Percentiles rank a stretch among this genome's conserved stretches.
These are phyloP conservation scores for Drosophila carrolli DNA, from an alignment of 1,140 invertebrate species.

Conservation along the genomic window DNA sequence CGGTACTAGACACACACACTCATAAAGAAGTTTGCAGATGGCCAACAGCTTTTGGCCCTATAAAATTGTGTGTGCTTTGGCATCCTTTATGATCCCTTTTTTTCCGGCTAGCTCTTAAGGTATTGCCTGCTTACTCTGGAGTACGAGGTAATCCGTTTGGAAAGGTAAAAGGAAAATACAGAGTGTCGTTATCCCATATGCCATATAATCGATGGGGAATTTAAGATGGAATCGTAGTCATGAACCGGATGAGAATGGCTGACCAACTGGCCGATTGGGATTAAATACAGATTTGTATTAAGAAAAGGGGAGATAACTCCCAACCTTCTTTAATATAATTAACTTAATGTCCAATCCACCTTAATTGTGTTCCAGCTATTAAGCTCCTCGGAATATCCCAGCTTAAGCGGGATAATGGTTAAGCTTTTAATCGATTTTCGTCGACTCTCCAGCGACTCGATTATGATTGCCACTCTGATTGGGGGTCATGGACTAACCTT, in stretches of 20 bases:
- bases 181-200: slow-evolving; percentile 18
- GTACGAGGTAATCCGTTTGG: slow-evolving; percentile 51
- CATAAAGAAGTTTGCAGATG: slow-evolving; percentile 12
- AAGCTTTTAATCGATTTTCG: slow-evolving; percentile 79
- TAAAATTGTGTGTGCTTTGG: slow-evolving; percentile 56
- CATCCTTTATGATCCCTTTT: slow-evolving; percentile 67
- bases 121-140: slow-evolving; percentile 19
- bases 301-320: not conserved
- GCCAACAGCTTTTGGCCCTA: slow-evolving; percentile 50
- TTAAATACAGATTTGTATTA: not conserved
- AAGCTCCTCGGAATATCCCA: slow-evolving; percentile 51
- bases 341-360: slow-evolving; percentile 18
- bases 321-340: slow-evolving; percentile 12
- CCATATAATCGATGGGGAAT: slow-evolving; percentile 32
- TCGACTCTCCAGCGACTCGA: slow-evolving; percentile 48
- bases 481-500: slow-evolving; percentile 8
- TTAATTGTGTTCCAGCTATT: slow-evolving; percentile 47
- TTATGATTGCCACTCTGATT: slow-evolving; percentile 62
- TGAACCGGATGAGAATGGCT: not conserved
- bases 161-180: slow-evolving; percentile 19
- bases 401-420: slow-evolving; percentile 52
- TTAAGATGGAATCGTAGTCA: slow-evolving; percentile 9
- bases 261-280: not conserved
- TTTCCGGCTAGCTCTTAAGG: slow-evolving; percentile 26
- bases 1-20: slow-evolving; percentile 39